Evolutionary conservation across 2,888 invertebrate species (phyloP).

Genomic region (Eilema sororculum): DNA sequence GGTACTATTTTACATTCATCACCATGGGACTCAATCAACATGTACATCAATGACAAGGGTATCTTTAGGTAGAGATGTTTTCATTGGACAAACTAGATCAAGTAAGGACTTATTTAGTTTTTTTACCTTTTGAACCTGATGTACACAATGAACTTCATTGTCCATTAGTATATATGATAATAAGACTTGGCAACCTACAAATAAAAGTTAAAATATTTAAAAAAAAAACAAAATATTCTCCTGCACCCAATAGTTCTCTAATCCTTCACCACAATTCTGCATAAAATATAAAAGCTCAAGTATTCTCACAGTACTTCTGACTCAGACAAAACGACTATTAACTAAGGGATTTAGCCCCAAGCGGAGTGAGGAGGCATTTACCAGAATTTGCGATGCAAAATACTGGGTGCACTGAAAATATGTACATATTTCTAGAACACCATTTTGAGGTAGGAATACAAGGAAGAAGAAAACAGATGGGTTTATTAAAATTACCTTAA

Average conservation of each 20-base stretch:
- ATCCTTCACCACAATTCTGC: neutral
- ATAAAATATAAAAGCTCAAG: neutral
- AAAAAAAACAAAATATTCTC: neutral
- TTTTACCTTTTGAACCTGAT: no score
- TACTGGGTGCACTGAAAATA: constrained; percentile 31
- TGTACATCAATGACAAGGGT: no score
- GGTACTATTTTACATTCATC: no score
- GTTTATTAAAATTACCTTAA: no score
- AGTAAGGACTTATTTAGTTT: no score
- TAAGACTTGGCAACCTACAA: no score
- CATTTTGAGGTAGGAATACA: constrained; percentile 9
- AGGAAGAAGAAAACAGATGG: neutral
- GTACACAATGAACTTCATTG: no score
- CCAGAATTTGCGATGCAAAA: constrained; percentile 45
- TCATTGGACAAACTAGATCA: no score
- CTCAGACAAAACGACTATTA: constrained; percentile 31
- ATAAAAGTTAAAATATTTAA: no score
- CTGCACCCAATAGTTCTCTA: neutral
- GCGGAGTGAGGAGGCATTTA: constrained; percentile 29
- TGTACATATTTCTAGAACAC: constrained; percentile 33
- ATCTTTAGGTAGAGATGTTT: no score
- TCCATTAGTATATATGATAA: no score
- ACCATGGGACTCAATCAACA: no score
- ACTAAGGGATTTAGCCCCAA: constrained; percentile 39
- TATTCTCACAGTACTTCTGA: constrained; percentile 11